Conservation (phyloP, 2,888 invertebrate species). For the Stratiomys singularior region DNA sequence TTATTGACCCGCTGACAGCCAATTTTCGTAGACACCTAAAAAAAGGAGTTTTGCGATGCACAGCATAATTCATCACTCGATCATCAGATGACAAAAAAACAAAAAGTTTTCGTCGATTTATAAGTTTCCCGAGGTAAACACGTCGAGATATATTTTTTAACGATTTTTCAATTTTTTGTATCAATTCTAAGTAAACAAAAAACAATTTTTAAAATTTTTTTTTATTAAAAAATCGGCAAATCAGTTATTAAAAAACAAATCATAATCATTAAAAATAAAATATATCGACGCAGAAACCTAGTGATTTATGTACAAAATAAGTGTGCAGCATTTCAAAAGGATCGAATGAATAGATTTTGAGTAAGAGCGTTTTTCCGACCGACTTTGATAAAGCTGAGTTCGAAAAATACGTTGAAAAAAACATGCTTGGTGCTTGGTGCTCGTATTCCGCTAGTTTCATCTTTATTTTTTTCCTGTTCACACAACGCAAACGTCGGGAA, state of each 20-base stretch:
- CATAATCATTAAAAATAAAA: not conserved
- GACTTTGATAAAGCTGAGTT: not conserved
- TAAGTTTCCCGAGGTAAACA: too few species aligned
- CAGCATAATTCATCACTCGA: not conserved
- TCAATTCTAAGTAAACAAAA: not conserved
- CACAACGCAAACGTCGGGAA: too few species aligned
- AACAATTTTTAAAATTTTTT: not conserved
- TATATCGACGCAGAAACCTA: not conserved
- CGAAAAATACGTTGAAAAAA: slow-evolving; percentile 7
- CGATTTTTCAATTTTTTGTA: not conserved
- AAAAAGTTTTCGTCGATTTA: too few species aligned
- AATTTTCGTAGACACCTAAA: not conserved
- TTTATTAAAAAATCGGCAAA: not conserved
- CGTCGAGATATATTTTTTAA: too few species aligned
- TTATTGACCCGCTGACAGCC: not conserved
- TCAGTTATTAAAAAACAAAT: not conserved
- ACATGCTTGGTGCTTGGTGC: too few species aligned
- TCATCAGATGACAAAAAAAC: too few species aligned
- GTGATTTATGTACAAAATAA: slow-evolving; percentile 11
- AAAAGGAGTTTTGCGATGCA: not conserved
- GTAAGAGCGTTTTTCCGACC: not conserved
- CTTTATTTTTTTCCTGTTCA: too few species aligned
- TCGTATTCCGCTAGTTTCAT: too few species aligned
- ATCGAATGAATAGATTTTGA: too few species aligned
- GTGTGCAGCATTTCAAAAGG: not conserved